Percentiles rank a stretch among this genome's conserved stretches.
Conservation (phyloP, 2,888 invertebrate genomes). For the Ectropis crepuscularia region DNA sequence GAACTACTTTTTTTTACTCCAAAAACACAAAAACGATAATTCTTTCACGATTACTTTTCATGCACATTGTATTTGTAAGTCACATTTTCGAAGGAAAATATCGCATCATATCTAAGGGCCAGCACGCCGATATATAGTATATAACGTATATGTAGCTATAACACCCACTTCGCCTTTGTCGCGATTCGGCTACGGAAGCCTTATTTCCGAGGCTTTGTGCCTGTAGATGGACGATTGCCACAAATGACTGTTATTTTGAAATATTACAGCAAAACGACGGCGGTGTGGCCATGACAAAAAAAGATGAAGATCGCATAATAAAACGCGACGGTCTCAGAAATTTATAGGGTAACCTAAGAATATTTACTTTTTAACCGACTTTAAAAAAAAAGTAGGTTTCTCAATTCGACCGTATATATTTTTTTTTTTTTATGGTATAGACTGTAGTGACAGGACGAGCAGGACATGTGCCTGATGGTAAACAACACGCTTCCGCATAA, state of each 20-base stretch:
- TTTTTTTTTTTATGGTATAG: too few species aligned
- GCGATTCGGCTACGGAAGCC: slow-evolving; percentile 20
- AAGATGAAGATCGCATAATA: background rate
- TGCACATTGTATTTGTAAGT: background rate
- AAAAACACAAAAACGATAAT: too few species aligned
- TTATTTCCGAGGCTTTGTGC: slow-evolving; percentile 23
- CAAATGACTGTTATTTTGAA: slow-evolving; percentile 13
- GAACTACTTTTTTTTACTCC: too few species aligned
- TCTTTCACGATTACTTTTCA: too few species aligned
- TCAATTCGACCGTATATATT: too few species aligned
- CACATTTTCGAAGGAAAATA: background rate
- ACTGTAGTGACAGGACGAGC: too few species aligned
- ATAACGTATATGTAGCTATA: background rate
- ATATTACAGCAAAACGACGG: slow-evolving; percentile 3
- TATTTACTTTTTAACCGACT: too few species aligned
- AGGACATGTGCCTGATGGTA: too few species aligned
- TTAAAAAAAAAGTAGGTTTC: too few species aligned
- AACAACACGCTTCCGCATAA: too few species aligned
- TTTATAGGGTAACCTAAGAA: too few species aligned
- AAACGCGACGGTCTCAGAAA: too few species aligned
- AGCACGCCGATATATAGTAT: background rate
- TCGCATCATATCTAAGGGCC: slow-evolving; percentile 1
- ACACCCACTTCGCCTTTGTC: slow-evolving; percentile 19
- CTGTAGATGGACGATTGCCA: slow-evolving; percentile 17
- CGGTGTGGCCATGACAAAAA: background rate